A percentile compares a stretch with the other conserved stretches of the same genome.
phyloP scores from a whole-genome alignment of 2,888 invertebrate genomes.

The Pyrrhosoma nymphula region DNA sequence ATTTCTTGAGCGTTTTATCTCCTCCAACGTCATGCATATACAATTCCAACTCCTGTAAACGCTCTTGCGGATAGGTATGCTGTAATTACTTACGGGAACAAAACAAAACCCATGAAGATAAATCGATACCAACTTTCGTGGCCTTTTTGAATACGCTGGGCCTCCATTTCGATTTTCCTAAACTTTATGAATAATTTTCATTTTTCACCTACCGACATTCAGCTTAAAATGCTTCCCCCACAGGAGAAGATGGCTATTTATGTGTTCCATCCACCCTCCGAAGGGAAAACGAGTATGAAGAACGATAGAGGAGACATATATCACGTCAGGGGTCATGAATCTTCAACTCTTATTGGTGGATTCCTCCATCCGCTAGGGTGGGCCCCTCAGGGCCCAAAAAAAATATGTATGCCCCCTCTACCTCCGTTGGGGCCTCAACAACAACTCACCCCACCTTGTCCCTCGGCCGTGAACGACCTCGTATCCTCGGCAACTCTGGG shows the following conservation, averaged over 20 bases:
- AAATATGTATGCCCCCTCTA: not conserved
- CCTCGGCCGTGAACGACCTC: not conserved
- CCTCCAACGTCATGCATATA: not conserved
- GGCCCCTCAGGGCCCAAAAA: not conserved
- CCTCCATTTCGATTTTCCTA: not conserved
- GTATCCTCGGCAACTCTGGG: not conserved
- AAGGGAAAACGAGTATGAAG: not conserved
- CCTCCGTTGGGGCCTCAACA: not conserved
- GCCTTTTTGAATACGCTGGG: not conserved
- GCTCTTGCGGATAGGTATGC: not conserved
- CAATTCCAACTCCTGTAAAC: not conserved
- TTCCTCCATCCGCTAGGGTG: not conserved
- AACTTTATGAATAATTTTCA: conserved; percentile 11
- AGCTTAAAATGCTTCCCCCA: not conserved
- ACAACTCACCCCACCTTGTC: not conserved
- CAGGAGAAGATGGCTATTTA: conserved; percentile 6
- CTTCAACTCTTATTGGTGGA: conserved; percentile 6
- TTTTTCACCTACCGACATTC: conserved; percentile 35
- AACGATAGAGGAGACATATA: conserved; percentile 23
- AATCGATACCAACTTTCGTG: not conserved
- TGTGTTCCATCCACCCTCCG: not conserved
- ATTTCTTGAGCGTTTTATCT: too few species aligned
- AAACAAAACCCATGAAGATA: not conserved
- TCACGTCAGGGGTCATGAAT: conserved; percentile 32
- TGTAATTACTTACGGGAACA: not conserved